A percentile compares a stretch with the other conserved stretches of the same genome.
Evolutionary conservation across 2,113 vertebrate genomes (phyloP).

Genomic region (Otocyon megalotis): DNA sequence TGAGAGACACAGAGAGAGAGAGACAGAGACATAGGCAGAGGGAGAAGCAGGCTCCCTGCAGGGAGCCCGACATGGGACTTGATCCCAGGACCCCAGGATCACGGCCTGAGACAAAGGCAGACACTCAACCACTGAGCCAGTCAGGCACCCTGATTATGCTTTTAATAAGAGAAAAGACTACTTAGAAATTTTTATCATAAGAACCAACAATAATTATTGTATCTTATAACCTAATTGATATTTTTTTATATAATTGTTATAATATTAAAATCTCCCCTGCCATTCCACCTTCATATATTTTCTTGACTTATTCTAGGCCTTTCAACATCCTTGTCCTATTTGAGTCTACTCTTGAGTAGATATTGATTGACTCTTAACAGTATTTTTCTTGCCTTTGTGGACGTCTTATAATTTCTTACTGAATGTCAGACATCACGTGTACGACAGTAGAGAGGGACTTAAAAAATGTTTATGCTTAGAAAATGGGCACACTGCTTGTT

Average conservation of each 20-base stretch:
- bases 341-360: neutral
- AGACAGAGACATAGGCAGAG: too few relatives aligned
- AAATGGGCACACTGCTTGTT: neutral
- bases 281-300: neutral
- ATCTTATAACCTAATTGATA: neutral
- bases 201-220: neutral
- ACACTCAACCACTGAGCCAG: too few relatives aligned
- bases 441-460: neutral
- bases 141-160: neutral
- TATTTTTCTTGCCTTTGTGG: neutral
- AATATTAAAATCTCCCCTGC: neutral
- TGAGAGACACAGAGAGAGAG: too few relatives aligned
- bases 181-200: conserved; percentile 36
- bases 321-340: neutral
- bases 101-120: too few relatives aligned
- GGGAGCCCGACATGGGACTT: too few relatives aligned
- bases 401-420: neutral
- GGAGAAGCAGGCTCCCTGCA: too few relatives aligned
- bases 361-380: neutral
- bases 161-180: conserved; percentile 38
- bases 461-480: neutral
- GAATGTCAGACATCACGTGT: neutral
- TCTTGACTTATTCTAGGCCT: neutral
- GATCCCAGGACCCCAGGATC: too few relatives aligned
- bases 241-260: neutral